Conservation (phyloP, 2,113 vertebrate species). For the Ochotona princeps region DNA sequence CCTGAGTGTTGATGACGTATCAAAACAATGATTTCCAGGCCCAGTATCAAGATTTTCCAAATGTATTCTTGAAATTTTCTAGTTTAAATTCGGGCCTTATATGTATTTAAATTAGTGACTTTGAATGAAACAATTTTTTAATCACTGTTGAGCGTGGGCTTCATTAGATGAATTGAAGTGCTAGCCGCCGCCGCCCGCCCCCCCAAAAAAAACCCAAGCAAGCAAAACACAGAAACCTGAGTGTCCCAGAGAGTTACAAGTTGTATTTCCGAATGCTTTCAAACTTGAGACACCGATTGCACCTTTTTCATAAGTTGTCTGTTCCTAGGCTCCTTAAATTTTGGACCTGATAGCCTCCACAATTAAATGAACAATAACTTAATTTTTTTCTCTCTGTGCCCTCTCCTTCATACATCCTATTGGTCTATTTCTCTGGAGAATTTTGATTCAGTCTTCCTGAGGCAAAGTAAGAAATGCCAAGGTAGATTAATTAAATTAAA, state of each 20-base stretch:
- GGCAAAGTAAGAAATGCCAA: too few relatives aligned
- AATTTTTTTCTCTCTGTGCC: background rate
- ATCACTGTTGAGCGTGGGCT: background rate
- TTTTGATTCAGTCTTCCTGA: too few relatives aligned
- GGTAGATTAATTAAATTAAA: too few relatives aligned
- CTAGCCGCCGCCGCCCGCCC: background rate
- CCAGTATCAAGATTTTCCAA: background rate
- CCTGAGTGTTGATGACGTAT: background rate
- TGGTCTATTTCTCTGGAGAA: too few relatives aligned
- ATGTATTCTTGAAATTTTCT: background rate
- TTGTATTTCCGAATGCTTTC: background rate
- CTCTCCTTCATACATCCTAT: too few relatives aligned
- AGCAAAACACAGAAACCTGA: too few relatives aligned
- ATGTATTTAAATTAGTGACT: background rate
- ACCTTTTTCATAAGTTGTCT: too few relatives aligned
- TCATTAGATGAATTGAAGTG: background rate
- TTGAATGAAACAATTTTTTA: background rate
- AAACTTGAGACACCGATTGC: background rate
- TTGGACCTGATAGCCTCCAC: background rate
- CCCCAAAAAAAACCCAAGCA: too few relatives aligned
- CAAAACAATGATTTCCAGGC: too few relatives aligned
- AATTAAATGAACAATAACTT: background rate
- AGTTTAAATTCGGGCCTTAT: background rate
- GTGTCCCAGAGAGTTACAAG: background rate
- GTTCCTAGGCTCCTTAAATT: background rate